Percentiles rank a stretch among this genome's conserved stretches.
Evolutionary conservation across 2,888 invertebrate genomes (phyloP).

Genomic region (Trilocha varians): DNA sequence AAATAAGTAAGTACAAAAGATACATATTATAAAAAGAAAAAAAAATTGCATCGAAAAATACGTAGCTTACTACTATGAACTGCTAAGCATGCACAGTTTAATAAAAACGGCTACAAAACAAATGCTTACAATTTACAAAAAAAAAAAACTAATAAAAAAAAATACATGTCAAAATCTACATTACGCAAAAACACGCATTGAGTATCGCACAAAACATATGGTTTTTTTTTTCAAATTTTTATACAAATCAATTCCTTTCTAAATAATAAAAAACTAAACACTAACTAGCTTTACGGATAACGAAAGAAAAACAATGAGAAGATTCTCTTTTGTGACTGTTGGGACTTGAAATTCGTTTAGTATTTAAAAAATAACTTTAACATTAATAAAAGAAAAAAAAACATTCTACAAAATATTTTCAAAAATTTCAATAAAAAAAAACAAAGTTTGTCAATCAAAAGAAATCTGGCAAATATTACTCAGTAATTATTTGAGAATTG

Average conservation of each 20-base stretch:
- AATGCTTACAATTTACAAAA: slow-evolving; percentile 74
- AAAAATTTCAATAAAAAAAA: no score
- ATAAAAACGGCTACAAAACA: slow-evolving; percentile 59
- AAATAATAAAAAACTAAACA: slow-evolving; percentile 4
- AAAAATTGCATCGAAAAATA: slow-evolving; percentile 36
- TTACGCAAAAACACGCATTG: slow-evolving; percentile 39
- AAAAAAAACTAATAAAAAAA: slow-evolving; percentile 29
- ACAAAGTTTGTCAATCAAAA: no score
- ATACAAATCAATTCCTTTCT: slow-evolving; percentile 8
- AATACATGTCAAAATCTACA: slow-evolving; percentile 22
- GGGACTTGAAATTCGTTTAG: slow-evolving; percentile 13
- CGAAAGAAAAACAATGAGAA: not conserved
- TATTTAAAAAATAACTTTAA: no score
- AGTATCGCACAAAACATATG: slow-evolving; percentile 38
- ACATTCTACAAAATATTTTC: no score
- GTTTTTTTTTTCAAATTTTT: not conserved
- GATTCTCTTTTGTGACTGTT: slow-evolving; percentile 19
- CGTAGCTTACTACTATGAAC: slow-evolving; percentile 66
- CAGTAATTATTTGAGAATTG: no score
- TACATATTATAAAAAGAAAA: slow-evolving; percentile 50
- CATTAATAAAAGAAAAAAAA: no score
- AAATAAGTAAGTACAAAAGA: slow-evolving; percentile 69
- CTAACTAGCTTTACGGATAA: not conserved
- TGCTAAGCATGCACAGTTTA: slow-evolving; percentile 71
- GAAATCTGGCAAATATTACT: no score